Percentiles rank a stretch among this genome's conserved stretches.
Conservation (phyloP, 2,113 vertebrate genomes). For the Megaceryle torquata region DNA sequence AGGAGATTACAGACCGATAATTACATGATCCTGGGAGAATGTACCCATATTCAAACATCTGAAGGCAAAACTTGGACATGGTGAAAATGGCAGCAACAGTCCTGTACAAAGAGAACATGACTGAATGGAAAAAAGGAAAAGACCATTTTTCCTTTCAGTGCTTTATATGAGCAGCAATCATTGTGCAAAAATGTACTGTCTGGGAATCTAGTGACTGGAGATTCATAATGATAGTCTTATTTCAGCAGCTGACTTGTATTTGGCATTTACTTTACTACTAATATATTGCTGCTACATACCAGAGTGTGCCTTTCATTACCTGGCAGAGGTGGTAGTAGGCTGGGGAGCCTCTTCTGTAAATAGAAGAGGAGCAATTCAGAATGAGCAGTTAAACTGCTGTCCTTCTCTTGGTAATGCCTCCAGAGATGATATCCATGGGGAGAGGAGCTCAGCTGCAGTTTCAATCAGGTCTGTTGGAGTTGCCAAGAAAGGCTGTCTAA, state of each 20-base stretch:
- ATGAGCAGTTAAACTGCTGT: rapidly evolving
- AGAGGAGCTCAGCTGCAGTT: background rate
- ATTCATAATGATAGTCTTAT: background rate
- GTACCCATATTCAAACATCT: background rate
- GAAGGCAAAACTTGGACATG: background rate
- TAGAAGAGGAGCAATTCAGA: background rate
- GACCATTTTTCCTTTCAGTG: background rate
- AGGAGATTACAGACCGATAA: slow-evolving; percentile 24
- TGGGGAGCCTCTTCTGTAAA: background rate
- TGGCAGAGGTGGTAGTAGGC: background rate
- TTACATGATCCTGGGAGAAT: background rate
- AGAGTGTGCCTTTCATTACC: background rate
- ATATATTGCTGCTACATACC: background rate
- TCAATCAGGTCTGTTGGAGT: background rate
- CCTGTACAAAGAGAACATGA: background rate
- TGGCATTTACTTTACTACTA: background rate
- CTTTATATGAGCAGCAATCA: background rate
- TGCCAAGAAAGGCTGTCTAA: background rate
- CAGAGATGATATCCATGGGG: background rate
- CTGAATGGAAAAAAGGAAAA: slow-evolving; percentile 2
- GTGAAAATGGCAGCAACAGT: background rate
- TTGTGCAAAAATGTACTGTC: background rate
- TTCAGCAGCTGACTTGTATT: background rate
- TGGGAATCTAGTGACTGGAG: background rate
- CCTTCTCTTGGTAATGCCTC: background rate